Evolutionary conservation across 2,113 vertebrate genomes (phyloP).

Genomic region (Corythoichthys haematopterus): DNA sequence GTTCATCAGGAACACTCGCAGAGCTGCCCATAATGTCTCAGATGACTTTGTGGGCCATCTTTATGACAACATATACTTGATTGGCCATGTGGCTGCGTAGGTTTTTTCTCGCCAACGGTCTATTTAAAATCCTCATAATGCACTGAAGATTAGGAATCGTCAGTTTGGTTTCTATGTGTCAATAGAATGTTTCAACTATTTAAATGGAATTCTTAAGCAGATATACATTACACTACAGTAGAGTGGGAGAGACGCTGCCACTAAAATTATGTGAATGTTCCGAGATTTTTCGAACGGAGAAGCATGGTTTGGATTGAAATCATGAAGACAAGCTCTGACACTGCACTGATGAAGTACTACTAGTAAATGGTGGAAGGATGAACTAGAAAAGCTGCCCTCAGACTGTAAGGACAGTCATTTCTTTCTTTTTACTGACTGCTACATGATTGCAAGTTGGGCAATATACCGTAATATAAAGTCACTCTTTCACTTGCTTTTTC

Average conservation of each 20-base stretch:
- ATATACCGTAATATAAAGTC: no score
- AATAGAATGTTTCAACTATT: conserved; percentile 8
- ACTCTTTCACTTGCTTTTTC: no score
- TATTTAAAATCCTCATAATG: conserved; percentile 26
- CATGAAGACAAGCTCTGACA: conserved; percentile 28
- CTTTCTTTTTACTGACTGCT: neutral
- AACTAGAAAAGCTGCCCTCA: conserved; percentile 3
- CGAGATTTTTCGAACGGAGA: conserved; percentile 9
- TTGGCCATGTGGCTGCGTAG: conserved; percentile 95
- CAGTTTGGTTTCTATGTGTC: neutral
- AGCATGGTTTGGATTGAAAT: conserved; percentile 11
- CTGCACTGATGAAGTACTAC: conserved; percentile 43
- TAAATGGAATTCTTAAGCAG: conserved; percentile 7
- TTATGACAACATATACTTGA: conserved; percentile 99
- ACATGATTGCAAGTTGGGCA: neutral
- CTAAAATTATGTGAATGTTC: conserved; percentile 17
- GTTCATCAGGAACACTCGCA: conserved; percentile 95
- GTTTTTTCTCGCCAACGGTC: conserved; percentile 18
- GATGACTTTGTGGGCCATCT: conserved; percentile 99
- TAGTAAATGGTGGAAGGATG: conserved; percentile 17
- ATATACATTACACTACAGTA: conserved; percentile 16
- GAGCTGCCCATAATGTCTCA: conserved; percentile 93
- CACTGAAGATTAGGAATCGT: conserved; percentile 33
- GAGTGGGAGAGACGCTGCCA: conserved; percentile 32
- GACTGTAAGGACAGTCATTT: neutral